These are phyloP conservation scores for Nycticryphes semicollaris DNA, from an alignment of 2,113 vertebrate species.

Conservation along the genomic window DNA sequence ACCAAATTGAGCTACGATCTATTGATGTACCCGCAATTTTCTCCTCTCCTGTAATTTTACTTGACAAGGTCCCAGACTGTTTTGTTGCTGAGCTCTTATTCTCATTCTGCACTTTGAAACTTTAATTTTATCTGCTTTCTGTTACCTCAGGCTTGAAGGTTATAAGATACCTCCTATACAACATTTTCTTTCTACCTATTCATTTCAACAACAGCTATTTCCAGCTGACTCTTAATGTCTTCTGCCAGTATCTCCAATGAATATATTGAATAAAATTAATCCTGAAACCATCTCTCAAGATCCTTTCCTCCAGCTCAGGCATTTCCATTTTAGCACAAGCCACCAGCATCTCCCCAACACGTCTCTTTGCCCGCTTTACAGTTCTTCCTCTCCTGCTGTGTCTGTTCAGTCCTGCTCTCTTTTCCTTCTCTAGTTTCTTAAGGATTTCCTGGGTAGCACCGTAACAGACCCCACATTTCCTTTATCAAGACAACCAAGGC, in stretches of 20 bases:
- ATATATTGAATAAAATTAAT: neutral
- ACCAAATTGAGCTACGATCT: neutral
- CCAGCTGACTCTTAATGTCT: neutral
- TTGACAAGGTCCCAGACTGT: neutral
- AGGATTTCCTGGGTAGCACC: neutral
- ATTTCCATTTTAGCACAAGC: neutral
- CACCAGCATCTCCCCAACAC: no score
- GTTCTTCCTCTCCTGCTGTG: neutral
- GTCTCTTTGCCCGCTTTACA: neutral
- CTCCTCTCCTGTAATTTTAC: neutral
- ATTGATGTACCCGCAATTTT: neutral
- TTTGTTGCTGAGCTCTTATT: neutral
- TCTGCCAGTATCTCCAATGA: neutral
- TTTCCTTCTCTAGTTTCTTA: neutral
- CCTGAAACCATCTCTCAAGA: neutral
- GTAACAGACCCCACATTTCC: neutral
- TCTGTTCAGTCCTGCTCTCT: neutral
- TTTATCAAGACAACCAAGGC: neutral
- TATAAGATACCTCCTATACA: neutral
- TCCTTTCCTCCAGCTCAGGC: neutral
- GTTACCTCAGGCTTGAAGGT: neutral
- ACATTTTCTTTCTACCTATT: neutral
- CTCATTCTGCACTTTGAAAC: neutral
- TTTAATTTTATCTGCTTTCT: neutral
- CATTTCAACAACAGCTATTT: neutral